These are phyloP conservation scores for Periophthalmus magnuspinnatus DNA, from an alignment of 2,797 vertebrate genomes.

Conservation along the genomic window DNA sequence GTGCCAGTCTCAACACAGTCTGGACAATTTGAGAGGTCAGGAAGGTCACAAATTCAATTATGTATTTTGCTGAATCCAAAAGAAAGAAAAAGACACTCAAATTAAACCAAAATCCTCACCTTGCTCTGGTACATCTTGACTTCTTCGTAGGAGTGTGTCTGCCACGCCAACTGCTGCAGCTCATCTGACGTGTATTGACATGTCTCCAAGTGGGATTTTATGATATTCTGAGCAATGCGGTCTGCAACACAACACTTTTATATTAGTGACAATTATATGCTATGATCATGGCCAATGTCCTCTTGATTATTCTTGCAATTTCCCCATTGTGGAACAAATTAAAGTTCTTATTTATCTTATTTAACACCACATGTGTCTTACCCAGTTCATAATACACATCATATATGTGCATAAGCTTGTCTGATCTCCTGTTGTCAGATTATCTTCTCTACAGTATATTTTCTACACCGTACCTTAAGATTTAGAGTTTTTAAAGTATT, in stretches of 20 bases:
- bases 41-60: background rate
- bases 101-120: constrained; percentile 69
- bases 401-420: constrained; percentile 49
- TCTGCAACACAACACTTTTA: constrained; percentile 74
- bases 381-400: constrained; percentile 6
- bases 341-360: background rate
- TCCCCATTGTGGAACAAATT: background rate
- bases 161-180: constrained; percentile 97
- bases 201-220: constrained; percentile 98
- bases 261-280: background rate
- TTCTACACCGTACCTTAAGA: constrained; percentile 11
- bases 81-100: background rate
- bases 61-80: background rate
- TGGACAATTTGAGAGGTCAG: background rate
- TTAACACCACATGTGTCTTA: background rate
- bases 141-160: constrained; percentile 98
- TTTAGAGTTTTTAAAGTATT: background rate
- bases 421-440: constrained; percentile 61
- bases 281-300: background rate
- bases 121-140: constrained; percentile 99
- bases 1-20: background rate
- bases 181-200: constrained; percentile 98
- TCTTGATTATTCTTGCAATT: background rate
- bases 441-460: constrained; percentile 52
- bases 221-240: constrained; percentile 99